Evolutionary conservation across 2,113 vertebrate species (phyloP), one percentile per base, ranked within the genome.

Genomic region (Redunca redunca): DNA sequence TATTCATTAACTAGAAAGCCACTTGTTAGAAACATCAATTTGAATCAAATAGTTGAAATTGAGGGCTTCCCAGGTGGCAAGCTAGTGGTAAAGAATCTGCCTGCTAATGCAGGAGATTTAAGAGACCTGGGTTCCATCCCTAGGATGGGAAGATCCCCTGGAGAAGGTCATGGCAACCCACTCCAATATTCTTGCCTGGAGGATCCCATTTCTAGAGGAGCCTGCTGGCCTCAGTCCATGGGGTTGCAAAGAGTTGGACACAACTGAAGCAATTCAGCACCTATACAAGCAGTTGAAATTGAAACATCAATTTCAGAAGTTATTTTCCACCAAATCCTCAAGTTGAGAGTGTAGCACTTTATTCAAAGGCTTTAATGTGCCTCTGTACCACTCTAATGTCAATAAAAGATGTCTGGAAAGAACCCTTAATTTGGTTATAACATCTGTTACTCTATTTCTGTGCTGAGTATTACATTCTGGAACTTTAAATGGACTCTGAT

Each of bases 401-500:
- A 43, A 52, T 71, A 36, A 57, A 74, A 84, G 50, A 40, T 55
- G 67, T 88, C 40, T 83, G 55, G 67, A 26, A 43, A 80, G 87
- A 92, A 46, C 40, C 28, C 52, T 77, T 84, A 77, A 98, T 60
- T 89, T 71, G 84, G 95, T 48, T 36, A 55, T 67, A 92, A 86
- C 97, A 97, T 94, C 90, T 98, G 97, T 58, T 77, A 60, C 57
- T 95, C 97, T 98, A 96, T 98, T 98, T 97, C 93, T 88, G 89
- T 74, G 52, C 82, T 4, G 2, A 91, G 62, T 26, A 55, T 53
- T 55, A 78, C 48, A 94, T 84, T 97, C 93, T 91, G 48, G 94
- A 92, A 94, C 90, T 97, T 88, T 86, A 98, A 95, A 95, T 71
- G 95, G 80, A 88, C 58, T 48, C 93, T 96, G 92, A 96, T 94